Percentiles rank a stretch among this genome's conserved stretches.
phyloP scores from a whole-genome alignment of 2,888 invertebrate species.

The Cantharis rustica region DNA sequence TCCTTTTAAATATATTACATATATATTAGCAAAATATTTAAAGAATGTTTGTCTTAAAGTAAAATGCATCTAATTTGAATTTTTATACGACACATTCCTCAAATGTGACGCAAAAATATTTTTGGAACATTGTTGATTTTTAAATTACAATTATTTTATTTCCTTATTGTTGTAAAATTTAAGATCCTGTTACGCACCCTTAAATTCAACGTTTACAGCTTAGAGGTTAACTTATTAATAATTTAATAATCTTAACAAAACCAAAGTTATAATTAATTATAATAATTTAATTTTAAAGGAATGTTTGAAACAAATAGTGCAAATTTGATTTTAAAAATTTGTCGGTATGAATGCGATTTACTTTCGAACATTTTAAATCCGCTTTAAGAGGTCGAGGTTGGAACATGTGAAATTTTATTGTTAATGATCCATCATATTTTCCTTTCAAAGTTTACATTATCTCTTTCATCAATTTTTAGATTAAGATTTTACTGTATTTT shows the following conservation, averaged over 20 bases:
- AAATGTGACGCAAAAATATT: not conserved
- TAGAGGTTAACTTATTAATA: not conserved
- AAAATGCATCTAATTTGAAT: not conserved
- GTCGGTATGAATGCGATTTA: not conserved
- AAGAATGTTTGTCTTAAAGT: not conserved
- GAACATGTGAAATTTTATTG: conserved; percentile 31
- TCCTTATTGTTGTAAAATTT: not conserved
- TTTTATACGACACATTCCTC: not conserved
- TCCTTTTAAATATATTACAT: too few relatives aligned
- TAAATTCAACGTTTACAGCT: not conserved
- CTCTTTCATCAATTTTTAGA: not conserved
- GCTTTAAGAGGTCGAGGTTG: conserved; percentile 38
- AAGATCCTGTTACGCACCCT: not conserved
- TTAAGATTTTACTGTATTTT: not conserved
- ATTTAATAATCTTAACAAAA: not conserved
- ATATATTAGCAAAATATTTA: not conserved
- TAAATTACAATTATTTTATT: not conserved
- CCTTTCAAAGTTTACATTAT: not conserved
- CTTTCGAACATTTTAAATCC: not conserved
- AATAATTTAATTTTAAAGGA: not conserved
- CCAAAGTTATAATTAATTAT: not conserved
- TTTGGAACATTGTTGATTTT: not conserved
- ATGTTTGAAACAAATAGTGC: not conserved
- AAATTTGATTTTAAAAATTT: not conserved
- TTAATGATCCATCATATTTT: not conserved